These are phyloP conservation scores for Trissoscelio sp. DNA, from an alignment of 2,888 invertebrate genomes.

Conservation along the genomic window DNA sequence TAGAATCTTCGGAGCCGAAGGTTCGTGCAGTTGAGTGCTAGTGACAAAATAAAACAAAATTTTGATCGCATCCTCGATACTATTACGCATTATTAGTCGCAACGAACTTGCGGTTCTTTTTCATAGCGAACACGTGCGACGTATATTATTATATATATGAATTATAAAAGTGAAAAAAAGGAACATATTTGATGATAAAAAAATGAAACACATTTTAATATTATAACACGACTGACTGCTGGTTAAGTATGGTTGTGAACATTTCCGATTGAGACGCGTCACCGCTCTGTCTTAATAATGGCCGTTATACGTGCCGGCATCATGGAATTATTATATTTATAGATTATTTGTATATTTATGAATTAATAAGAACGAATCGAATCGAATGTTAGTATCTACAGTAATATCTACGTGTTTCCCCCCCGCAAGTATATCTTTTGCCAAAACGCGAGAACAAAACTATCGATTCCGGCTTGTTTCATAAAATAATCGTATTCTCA, in stretches of 20 bases:
- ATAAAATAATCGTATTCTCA: constrained; percentile 2
- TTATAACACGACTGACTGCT: constrained; percentile 79
- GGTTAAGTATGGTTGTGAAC: constrained; percentile 81
- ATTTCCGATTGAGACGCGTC: constrained; percentile 69
- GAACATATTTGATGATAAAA: constrained; percentile 16
- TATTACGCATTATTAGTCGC: no score
- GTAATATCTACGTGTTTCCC: constrained; percentile 55
- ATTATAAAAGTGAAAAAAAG: background rate
- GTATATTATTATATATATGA: background rate
- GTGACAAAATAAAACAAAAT: constrained; percentile 9
- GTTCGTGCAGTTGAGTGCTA: constrained; percentile 36
- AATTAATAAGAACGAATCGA: constrained; percentile 51
- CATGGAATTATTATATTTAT: constrained; percentile 73
- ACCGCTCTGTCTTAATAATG: constrained; percentile 69
- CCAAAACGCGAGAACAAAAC: constrained; percentile 18
- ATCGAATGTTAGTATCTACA: constrained; percentile 68
- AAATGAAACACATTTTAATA: constrained; percentile 71
- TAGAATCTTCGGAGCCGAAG: constrained; percentile 23
- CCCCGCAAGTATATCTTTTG: constrained; percentile 11
- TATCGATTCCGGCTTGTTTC: constrained; percentile 32
- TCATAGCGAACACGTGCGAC: background rate
- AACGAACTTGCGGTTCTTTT: no score
- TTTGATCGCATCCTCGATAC: background rate
- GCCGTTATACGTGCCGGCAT: constrained; percentile 72
- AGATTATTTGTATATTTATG: constrained; percentile 70